Evolutionary conservation across 2,113 vertebrate species (phyloP).

Genomic region (Aptenodytes forsteri): DNA sequence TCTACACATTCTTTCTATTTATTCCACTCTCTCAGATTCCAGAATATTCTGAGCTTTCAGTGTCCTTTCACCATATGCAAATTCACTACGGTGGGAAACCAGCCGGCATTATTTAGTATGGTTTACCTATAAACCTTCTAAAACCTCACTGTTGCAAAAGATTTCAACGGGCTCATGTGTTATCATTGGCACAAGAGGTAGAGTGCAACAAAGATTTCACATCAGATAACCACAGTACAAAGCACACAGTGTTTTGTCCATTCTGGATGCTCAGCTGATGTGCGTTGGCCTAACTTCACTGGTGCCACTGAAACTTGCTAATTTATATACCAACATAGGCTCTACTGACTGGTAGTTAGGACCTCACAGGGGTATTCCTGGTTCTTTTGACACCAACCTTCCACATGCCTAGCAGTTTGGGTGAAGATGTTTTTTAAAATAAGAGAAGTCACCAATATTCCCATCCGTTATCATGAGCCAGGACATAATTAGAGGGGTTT

Average conservation of each 20-base stretch:
- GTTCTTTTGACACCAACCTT: not conserved
- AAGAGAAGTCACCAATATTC: not conserved
- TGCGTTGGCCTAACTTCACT: not conserved
- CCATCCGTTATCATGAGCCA: not conserved
- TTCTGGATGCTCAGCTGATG: not conserved
- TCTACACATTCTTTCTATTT: not conserved
- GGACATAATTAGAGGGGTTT: not conserved
- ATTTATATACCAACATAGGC: not conserved
- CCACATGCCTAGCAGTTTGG: not conserved
- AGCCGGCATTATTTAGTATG: not conserved
- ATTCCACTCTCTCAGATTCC: not conserved
- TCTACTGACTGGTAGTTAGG: not conserved
- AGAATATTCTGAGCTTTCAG: not conserved
- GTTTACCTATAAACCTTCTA: not conserved
- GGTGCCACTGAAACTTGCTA: not conserved
- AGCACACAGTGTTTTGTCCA: not conserved
- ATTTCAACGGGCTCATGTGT: not conserved
- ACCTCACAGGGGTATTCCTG: not conserved
- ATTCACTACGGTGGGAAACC: not conserved
- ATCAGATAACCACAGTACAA: not conserved
- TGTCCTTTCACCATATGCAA: not conserved
- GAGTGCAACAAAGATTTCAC: not conserved
- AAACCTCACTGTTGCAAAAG: not conserved
- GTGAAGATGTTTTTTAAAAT: not conserved
- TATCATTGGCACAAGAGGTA: not conserved